phyloP scores from a whole-genome alignment of 2,113 vertebrate genomes.

The Myanophis thanlyinensis region DNA sequence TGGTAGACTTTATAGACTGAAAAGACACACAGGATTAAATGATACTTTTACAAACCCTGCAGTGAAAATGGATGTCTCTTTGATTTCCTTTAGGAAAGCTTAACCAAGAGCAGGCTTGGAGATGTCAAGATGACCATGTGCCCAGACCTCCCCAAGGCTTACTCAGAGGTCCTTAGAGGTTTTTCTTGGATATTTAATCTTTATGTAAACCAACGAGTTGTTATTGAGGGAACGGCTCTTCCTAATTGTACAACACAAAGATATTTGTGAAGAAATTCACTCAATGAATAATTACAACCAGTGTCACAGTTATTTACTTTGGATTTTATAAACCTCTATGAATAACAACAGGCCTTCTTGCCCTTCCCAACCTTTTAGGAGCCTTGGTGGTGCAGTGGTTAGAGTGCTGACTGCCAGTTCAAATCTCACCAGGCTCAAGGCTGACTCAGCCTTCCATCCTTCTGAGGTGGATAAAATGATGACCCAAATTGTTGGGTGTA shows the following conservation, averaged over 20 bases:
- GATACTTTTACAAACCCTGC: slow-evolving; percentile 39
- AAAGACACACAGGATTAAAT: background rate
- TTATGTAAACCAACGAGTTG: slow-evolving; percentile 23
- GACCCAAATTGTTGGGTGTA: too few relatives aligned
- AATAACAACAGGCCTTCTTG: background rate
- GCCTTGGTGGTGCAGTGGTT: too few relatives aligned
- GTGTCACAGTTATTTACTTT: background rate
- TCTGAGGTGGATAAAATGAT: too few relatives aligned
- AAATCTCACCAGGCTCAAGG: too few relatives aligned
- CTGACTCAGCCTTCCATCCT: too few relatives aligned
- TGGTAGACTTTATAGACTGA: background rate
- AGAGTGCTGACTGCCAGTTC: too few relatives aligned
- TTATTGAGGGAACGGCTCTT: slow-evolving; percentile 40
- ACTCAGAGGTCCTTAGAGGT: slow-evolving; percentile 43
- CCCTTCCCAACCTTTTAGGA: background rate
- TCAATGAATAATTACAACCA: background rate
- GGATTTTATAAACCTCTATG: background rate
- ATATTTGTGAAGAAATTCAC: slow-evolving; percentile 19
- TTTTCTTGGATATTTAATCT: slow-evolving; percentile 33
- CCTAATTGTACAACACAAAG: background rate
- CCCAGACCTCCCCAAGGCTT: slow-evolving; percentile 39
- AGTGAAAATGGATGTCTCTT: slow-evolving; percentile 47
- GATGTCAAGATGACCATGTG: slow-evolving; percentile 51
- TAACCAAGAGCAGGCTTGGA: slow-evolving; percentile 40
- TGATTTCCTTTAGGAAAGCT: slow-evolving; percentile 31